Evolutionary conservation across 2,888 invertebrate species (phyloP), one percentile per base, ranked within the genome.

Genomic region (Coleophora flavipennella): DNA sequence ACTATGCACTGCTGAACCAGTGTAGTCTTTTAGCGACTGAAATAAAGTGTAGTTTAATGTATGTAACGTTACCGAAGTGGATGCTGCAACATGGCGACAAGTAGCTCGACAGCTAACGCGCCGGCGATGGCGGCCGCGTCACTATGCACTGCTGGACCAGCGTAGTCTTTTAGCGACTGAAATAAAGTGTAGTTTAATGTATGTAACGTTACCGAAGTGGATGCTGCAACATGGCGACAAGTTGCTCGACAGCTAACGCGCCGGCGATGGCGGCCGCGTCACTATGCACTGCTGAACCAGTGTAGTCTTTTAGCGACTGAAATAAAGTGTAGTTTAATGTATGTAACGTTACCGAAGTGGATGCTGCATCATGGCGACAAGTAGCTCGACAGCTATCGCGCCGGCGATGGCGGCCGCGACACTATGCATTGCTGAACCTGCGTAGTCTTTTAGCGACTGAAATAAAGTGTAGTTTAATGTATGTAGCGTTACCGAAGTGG

Each of bases 1-100:
- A 99, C 99, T 0, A 99, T 99, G 67, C 99, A 99, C 68, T 99
- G 99, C 67, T 99, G 97, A 75, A 99, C 99, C 44, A 99, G 73
- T 0, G 98, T 97, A 89, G 20, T 20, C 6, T 4, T 20, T 6
- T 20, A 20, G 20, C 6, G 20, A 4, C 20, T 20, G 6, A 20
- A 6, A 6, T 20, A 20, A 4, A 20, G 20, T 20, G 6, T 20
- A 20, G 20, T 20, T n/a, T n/a, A 20, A 20, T 3, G 20, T 20
- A 20, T 20, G 6, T 3, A 4, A 20, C 6, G 12, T 13, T 79
- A 93, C 91, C 88, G 87, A 10, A 88, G 69, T 1, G 92, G 90
- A 81, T 98, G 97, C 63, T 98, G 97, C 26, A 96, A 74, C 33
- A 97, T 51, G 0, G 93, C 92, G 0, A 96, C 89, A 31, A 97